Evolutionary conservation across 2,888 invertebrate species (phyloP), one percentile per base, ranked within the genome.

Genomic region (Hyppa rectilinea): DNA sequence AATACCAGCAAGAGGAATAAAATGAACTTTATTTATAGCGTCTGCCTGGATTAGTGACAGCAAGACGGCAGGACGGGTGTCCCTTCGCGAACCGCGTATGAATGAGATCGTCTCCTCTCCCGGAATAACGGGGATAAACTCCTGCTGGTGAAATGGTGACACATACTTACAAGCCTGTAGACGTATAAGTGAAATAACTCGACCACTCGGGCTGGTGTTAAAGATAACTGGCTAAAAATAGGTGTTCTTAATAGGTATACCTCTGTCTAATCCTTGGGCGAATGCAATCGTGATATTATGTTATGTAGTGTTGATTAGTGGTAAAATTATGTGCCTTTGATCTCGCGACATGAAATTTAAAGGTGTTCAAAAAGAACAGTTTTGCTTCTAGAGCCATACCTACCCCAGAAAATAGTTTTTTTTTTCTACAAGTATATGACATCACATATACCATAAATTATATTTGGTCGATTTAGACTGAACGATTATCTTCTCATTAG

Each of bases 71-170:
- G 71, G 29, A 47, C 34, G 75, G 56, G 62, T 49, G 73, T 78
- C 74, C 79, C 71, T 78, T 73, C 58, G 72, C 71, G 20, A 59
- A 62, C 71, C 40, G 58, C 43, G 78, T 78, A 81, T 83, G 85
- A 81, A 81, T 81, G 82, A 78, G 47, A 58, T 60, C 63, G 71
- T 72, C 71, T 71, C 65, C 71, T 64, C 75, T 81, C 82, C 80
- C 62, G 75, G 77, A 87, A 82, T 87, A 86, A 87, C 85, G 86
- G 83, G 71, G 73, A n/a, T n/a, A n/a, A n/a, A n/a, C 63, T 69
- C 49, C 49, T 59, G 63, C 53, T 49, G 55, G 53, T 50, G 69
- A 81, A 67, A 78, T 49, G 55, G 53, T 50, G 69, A 81, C 69
- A 78, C 59, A 53, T 70, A 71, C n/a, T 64, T 71, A 66, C 45